A percentile compares a stretch with the other conserved stretches of the same genome.
Evolutionary conservation across 2,797 vertebrate genomes (phyloP).

Genomic region (Hirundo rustica): DNA sequence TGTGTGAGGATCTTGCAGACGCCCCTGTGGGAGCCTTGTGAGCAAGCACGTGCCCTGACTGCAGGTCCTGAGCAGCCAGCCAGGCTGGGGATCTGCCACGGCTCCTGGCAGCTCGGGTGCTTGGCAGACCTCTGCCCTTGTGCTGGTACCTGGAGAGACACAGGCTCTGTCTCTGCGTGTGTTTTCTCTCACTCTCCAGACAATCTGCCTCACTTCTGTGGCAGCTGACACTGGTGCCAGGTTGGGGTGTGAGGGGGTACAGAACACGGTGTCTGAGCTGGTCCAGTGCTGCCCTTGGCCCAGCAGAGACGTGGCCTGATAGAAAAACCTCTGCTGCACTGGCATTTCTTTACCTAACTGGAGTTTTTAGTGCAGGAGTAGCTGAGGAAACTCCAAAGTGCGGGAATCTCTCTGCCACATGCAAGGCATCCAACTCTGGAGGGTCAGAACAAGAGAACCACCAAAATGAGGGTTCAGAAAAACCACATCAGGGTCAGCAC

Average conservation of each 20-base stretch:
- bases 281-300: not conserved
- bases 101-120: fast-evolving
- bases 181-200: not conserved
- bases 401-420: not conserved
- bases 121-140: not conserved
- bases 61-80: not conserved
- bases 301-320: not conserved
- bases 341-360: fast-evolving
- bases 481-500: not conserved
- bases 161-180: not conserved
- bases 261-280: not conserved
- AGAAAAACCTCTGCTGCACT: not conserved
- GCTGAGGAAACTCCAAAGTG: not conserved
- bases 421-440: not conserved
- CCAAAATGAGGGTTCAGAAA: not conserved
- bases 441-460: not conserved
- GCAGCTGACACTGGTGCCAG: not conserved
- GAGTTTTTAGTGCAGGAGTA: not conserved
- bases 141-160: fast-evolving
- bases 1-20: not conserved
- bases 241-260: not conserved
- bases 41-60: not conserved
- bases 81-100: not conserved
- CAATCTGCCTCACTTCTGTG: not conserved
- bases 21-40: not conserved